Base-by-base conservation (phyloP, 2,797 vertebrate species). In the Melanotaenia maccullochi region DNA sequence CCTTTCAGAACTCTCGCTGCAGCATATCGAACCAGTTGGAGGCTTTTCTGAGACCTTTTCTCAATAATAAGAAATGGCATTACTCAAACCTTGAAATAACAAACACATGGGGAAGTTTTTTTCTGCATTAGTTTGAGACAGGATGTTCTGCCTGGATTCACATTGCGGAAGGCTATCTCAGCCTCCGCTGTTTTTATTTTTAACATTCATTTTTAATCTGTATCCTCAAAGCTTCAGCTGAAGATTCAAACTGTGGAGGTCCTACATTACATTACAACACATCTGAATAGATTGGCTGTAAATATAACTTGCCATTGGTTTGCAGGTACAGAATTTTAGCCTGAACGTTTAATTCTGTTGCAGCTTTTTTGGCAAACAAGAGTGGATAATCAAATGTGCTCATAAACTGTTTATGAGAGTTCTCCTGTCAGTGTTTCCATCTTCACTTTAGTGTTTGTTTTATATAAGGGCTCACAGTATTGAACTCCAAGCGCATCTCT, bases 391-490 rank as follows among this genome's bases (percentile, higher is more conserved):
- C 2, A 32, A 49, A 61, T 36, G 33, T 49, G 30, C 36, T 33
- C 59, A 49, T 73, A 44, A 36, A 75, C 56, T 55, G 56, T 63
- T 33, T 35, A 58, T 56, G 28, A 58, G 71, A 65, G 36, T 71
- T 51, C 69, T 67, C 33, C 60, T 33, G 35, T 47, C 12, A 9
- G 32, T 25, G 63, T 55, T 44, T 51, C 44, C 44, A 65, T 70
- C 68, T 69, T 24, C 14, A 44, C 65, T 69, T 74, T 71, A 60
- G 52, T 72, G 68, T 67, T 42, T 59, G 63, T 44, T 68, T 58
- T 68, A 44, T 65, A 60, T 71, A 49, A 68, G 52, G 28, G 16
- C 47, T 55, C 18, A 25, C 40, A 59, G 44, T 52, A 64, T 52
- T 71, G 59, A 64, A 40, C 74, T 65, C 36, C 22, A 32, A 69